Evolutionary conservation across 64 coral and sea anemone genomes (phyloP).

Genomic region (Trachythela sp.): DNA sequence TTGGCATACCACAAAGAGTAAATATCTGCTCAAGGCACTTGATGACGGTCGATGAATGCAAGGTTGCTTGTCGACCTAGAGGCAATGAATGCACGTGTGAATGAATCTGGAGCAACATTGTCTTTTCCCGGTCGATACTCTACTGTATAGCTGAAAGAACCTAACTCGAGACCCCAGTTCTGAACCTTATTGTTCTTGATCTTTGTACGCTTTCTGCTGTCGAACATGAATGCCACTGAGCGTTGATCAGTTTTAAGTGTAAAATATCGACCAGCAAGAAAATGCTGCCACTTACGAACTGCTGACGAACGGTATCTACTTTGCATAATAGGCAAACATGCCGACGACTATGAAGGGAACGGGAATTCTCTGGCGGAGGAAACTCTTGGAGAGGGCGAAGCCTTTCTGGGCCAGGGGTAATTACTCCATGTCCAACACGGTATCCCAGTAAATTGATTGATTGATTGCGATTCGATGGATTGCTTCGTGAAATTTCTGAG

Average conservation of each 20-base stretch:
- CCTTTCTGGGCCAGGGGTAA: neutral
- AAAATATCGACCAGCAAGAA: too few species aligned
- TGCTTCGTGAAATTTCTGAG: slow-evolving; percentile 7
- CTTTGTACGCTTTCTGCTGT: neutral
- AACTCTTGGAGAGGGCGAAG: slow-evolving; percentile 36
- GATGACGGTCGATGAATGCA: slow-evolving; percentile 25
- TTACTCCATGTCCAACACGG: neutral
- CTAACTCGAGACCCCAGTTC: too few species aligned
- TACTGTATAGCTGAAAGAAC: too few species aligned
- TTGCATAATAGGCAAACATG: slow-evolving; percentile 44
- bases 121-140: too few species aligned
- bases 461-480: slow-evolving; percentile 35
- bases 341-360: slow-evolving; percentile 36
- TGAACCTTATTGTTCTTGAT: too few species aligned
- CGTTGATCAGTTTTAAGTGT: neutral
- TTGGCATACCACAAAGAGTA: slow-evolving; percentile 23
- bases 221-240: neutral
- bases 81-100: neutral
- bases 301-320: slow-evolving; percentile 32
- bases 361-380: slow-evolving; percentile 36
- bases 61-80: neutral
- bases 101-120: neutral
- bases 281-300: neutral
- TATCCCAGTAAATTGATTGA: slow-evolving; percentile 43
- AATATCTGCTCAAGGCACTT: slow-evolving; percentile 33